Conservation (phyloP, 2,888 invertebrate genomes). For the Nomada ferruginata region DNA sequence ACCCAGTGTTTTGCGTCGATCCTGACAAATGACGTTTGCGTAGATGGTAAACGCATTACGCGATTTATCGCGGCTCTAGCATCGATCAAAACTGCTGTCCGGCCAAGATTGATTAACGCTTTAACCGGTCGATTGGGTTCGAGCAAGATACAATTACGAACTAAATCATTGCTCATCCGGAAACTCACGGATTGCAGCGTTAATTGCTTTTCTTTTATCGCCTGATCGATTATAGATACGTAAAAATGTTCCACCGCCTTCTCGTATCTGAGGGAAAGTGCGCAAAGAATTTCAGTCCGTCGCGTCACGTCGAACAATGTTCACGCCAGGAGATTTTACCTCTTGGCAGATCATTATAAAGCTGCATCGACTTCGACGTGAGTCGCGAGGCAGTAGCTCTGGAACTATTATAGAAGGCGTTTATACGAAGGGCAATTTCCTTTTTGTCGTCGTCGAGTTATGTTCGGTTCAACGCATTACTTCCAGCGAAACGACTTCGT, state of each 20-base stretch:
- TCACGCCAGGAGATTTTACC: background rate
- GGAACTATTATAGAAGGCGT: too few relatives aligned
- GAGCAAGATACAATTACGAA: conserved; percentile 4
- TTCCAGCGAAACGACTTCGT: background rate
- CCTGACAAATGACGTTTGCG: conserved; percentile 45
- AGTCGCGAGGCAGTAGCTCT: too few relatives aligned
- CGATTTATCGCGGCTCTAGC: conserved; percentile 1
- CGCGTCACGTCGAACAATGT: background rate
- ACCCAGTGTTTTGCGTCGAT: conserved; percentile 52
- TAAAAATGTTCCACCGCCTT: too few relatives aligned
- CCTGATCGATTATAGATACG: too few relatives aligned
- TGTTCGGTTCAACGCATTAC: background rate
- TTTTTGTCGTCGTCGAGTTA: background rate
- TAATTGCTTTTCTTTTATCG: too few relatives aligned
- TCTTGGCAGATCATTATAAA: conserved; percentile 2
- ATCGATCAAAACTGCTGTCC: conserved; percentile 8
- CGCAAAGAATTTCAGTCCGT: background rate
- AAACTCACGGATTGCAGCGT: background rate
- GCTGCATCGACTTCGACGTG: background rate
- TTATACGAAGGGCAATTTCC: background rate
- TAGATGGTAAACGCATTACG: conserved; percentile 27
- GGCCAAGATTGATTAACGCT: conserved; percentile 23
- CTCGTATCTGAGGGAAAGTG: background rate
- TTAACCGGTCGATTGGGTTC: background rate
- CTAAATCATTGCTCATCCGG: background rate